Evolutionary conservation across 2,797 vertebrate species (phyloP).

Genomic region (Xiphophorus birchmanni): DNA sequence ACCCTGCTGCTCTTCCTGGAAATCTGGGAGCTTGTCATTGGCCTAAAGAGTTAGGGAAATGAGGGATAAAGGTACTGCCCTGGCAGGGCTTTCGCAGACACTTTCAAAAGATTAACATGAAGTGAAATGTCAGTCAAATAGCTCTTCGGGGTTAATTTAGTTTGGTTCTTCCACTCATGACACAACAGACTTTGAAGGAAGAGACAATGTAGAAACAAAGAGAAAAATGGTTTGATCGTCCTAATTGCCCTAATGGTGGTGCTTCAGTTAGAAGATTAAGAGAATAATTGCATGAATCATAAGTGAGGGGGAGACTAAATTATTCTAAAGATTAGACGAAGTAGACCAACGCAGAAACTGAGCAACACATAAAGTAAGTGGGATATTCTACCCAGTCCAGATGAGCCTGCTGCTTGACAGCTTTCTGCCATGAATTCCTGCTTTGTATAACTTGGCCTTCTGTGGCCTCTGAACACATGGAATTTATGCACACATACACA

Average conservation of each 20-base stretch:
- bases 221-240: conserved; percentile 6
- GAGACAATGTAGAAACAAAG: conserved; percentile 5
- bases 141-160: conserved; percentile 17
- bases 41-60: conserved; percentile 37
- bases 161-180: conserved; percentile 23
- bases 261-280: conserved; percentile 3
- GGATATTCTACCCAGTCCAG: conserved; percentile 28
- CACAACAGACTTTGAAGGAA: conserved; percentile 25
- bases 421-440: conserved; percentile 52
- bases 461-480: conserved; percentile 41
- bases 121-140: conserved; percentile 39
- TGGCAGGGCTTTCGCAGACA: conserved; percentile 41
- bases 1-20: conserved; percentile 40
- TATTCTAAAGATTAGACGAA: conserved; percentile 6
- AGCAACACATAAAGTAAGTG: conserved; percentile 31
- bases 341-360: conserved; percentile 22
- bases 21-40: conserved; percentile 50
- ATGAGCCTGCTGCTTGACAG: conserved; percentile 37
- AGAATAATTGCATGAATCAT: conserved; percentile 3
- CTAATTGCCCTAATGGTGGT: conserved; percentile 4
- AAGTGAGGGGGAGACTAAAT: background rate
- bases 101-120: conserved; percentile 56
- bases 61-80: conserved; percentile 35
- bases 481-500: conserved; percentile 20
- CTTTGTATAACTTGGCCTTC: conserved; percentile 58